Percentiles rank a stretch among this genome's conserved stretches.
These are phyloP conservation scores for Thalassarche chlororhynchos DNA, from an alignment of 2,113 vertebrate species.

Conservation along the genomic window DNA sequence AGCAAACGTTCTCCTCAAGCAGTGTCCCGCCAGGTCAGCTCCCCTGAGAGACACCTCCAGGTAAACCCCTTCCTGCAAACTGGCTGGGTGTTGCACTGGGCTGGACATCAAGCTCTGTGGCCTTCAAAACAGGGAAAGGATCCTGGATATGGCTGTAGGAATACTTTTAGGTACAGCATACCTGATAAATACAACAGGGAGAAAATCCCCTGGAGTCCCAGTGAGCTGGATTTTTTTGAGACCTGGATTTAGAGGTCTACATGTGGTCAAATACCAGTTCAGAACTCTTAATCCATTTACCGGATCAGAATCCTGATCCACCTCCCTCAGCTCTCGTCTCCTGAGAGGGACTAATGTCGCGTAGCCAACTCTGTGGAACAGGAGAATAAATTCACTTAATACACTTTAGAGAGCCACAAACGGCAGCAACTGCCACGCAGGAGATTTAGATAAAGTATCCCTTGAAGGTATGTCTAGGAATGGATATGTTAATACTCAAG, in stretches of 20 bases:
- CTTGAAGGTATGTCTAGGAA: background rate
- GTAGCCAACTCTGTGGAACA: background rate
- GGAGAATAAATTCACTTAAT: background rate
- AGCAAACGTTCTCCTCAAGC: background rate
- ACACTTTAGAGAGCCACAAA: background rate
- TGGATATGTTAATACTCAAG: background rate
- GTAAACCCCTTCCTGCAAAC: background rate
- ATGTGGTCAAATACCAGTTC: background rate
- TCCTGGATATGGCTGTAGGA: background rate
- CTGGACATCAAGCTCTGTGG: background rate
- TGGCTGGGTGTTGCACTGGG: accelerated
- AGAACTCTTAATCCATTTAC: background rate
- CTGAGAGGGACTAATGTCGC: background rate
- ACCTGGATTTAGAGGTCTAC: background rate
- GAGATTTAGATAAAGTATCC: background rate
- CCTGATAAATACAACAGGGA: background rate
- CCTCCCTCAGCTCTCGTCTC: background rate
- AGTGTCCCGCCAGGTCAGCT: accelerated
- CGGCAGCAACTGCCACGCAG: background rate
- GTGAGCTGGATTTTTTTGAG: background rate
- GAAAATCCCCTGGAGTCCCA: background rate
- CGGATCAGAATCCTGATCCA: background rate
- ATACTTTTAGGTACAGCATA: background rate
- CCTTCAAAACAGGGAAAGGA: background rate
- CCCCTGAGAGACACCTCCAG: background rate